A percentile compares a stretch with the other conserved stretches of the same genome.
Conservation (phyloP, 2,113 vertebrate species). For the Mobula birostris region DNA sequence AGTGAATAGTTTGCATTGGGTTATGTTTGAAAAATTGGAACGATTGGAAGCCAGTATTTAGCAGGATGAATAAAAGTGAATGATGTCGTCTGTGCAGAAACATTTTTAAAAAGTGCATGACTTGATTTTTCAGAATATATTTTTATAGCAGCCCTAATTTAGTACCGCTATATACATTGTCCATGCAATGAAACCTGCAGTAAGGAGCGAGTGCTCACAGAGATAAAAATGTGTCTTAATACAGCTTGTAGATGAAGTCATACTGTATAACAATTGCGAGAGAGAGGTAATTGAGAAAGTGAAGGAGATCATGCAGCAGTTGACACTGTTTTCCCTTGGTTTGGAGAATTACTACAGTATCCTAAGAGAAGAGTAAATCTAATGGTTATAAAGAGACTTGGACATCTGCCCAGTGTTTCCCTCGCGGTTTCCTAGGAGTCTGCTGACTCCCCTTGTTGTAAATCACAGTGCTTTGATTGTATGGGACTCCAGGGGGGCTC, state of each 20-base stretch:
- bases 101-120: neutral
- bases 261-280: neutral
- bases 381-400: conserved; percentile 28
- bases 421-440: conserved; percentile 37
- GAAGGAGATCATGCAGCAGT: conserved; percentile 4
- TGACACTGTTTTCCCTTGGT: conserved; percentile 28
- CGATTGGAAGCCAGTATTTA: neutral
- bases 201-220: neutral
- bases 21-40: neutral
- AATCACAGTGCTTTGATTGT: conserved; percentile 38
- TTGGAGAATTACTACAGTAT: conserved; percentile 16
- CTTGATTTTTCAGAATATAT: neutral
- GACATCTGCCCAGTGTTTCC: conserved; percentile 37
- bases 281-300: neutral
- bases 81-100: neutral
- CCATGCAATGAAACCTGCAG: neutral
- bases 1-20: neutral
- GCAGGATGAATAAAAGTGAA: neutral
- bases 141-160: conserved; percentile 13
- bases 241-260: conserved; percentile 19
- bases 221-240: neutral
- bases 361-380: conserved; percentile 14
- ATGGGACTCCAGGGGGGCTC: conserved; percentile 22
- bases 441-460: conserved; percentile 29
- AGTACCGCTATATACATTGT: neutral